These are phyloP conservation scores for Taenaris catops DNA, from an alignment of 2,888 invertebrate genomes.

Conservation along the genomic window DNA sequence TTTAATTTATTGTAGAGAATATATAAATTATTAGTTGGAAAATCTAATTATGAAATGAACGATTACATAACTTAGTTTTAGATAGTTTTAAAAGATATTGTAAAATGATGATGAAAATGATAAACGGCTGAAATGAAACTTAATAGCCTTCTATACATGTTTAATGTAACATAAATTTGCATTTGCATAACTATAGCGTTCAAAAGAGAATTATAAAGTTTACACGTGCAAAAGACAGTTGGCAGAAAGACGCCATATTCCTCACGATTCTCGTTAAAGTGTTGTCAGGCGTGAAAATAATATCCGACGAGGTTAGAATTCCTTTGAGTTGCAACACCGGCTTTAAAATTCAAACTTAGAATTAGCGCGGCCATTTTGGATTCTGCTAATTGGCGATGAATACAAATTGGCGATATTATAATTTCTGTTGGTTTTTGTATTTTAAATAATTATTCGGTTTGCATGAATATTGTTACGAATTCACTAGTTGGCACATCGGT, in stretches of 20 bases:
- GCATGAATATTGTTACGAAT: too few species aligned
- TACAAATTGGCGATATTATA: slow-evolving; percentile 3
- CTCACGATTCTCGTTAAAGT: slow-evolving; percentile 55
- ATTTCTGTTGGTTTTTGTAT: slow-evolving; percentile 4
- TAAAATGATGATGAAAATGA: too few species aligned
- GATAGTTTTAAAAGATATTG: too few species aligned
- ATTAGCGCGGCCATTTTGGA: slow-evolving; percentile 12
- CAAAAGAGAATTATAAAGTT: slow-evolving; percentile 15
- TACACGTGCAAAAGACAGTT: slow-evolving; percentile 14
- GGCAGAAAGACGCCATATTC: slow-evolving; percentile 14
- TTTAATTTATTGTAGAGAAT: too few species aligned
- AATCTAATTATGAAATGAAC: too few species aligned
- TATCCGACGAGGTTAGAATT: slow-evolving; percentile 59
- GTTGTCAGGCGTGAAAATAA: slow-evolving; percentile 70
- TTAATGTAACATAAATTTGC: slow-evolving; percentile 5
- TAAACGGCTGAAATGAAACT: too few species aligned
- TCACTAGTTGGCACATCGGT: too few species aligned
- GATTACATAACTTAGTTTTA: too few species aligned
- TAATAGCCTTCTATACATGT: too few species aligned
- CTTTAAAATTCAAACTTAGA: slow-evolving; percentile 19
- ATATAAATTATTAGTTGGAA: too few species aligned
- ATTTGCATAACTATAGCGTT: slow-evolving; percentile 14
- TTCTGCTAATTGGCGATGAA: slow-evolving; percentile 9
- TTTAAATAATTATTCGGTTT: slow-evolving; percentile 1
- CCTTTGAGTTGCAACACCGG: slow-evolving; percentile 54